Base-by-base conservation (phyloP, 2,888 invertebrate genomes). In the Cepaea hortensis region DNA sequence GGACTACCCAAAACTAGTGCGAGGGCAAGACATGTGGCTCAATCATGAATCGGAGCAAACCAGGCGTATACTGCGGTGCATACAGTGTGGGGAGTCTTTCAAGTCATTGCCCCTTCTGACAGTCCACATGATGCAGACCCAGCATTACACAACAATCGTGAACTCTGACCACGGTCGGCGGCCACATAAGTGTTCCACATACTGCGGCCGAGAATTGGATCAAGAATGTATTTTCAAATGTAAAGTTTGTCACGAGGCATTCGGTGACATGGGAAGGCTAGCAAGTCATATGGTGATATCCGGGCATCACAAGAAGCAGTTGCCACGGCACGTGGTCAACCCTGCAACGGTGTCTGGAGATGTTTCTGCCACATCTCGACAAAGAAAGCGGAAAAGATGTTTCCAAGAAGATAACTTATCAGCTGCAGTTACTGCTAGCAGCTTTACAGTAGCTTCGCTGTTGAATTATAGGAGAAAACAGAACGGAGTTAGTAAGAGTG, bases 1-100 rank as follows among this genome's bases (percentile, higher is more conserved):
- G 88, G 94, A 94, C 83, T 93, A 93, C 88, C 94, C 94, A 91
- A 99, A 99, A 94, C 96, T 99, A 90, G 99, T 99, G 1, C 96
- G 99, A 48, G 99, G 99, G 1, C 99, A 99, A 95, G 99, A 99
- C 93, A 98, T 99, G 65, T 99, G 99, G 99, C 95, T 99, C 90
- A 98, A 98, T 50, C 89, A 89, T 61, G 92, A 93, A 86, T 93
- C 98, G 3, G 98, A 99, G 94, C 99, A 99, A 95, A 99, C 99
- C n/a, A 96, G 98, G 86, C 98, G 99, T 95, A 99, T 99, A 91
- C 96, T 99, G 81, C 98, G 99, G 95, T 99, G 99, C 94, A 99
- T 99, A 98, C 98, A 98, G 98, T 99, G 99, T 92, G 98, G 98
- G 0, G 98, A 98, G 94, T 98, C 98, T 91, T 99, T 99, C 95